These are phyloP conservation scores for Theodoxus fluviatilis DNA, from an alignment of 2,888 invertebrate species.

Conservation along the genomic window DNA sequence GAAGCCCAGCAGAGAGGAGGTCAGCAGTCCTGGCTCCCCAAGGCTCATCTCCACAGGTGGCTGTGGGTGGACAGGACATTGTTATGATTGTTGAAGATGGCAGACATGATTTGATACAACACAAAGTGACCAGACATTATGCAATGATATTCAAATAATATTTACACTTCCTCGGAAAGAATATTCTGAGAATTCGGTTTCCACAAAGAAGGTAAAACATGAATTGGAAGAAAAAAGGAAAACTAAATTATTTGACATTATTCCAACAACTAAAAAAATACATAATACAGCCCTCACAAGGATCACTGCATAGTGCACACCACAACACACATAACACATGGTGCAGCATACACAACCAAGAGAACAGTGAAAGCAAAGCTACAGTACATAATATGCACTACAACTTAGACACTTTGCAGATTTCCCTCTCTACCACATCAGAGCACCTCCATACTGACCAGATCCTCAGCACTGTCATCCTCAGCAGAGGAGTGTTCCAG, in stretches of 20 bases:
- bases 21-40: constrained; percentile 62
- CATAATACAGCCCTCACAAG: too few relatives aligned
- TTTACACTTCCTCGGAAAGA: not conserved
- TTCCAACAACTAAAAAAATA: too few relatives aligned
- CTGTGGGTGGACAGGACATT: constrained; percentile 34
- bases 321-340: too few relatives aligned
- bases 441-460: constrained; percentile 30
- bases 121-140: too few relatives aligned
- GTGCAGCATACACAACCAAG: too few relatives aligned
- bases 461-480: constrained; percentile 42
- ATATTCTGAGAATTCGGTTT: too few relatives aligned
- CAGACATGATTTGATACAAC: too few relatives aligned
- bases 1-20: constrained; percentile 62
- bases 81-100: too few relatives aligned
- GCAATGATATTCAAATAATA: too few relatives aligned
- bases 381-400: not conserved
- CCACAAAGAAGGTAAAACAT: not conserved
- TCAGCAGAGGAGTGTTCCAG: constrained; percentile 38
- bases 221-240: not conserved
- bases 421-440: constrained; percentile 33
- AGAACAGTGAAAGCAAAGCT: too few relatives aligned
- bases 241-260: too few relatives aligned
- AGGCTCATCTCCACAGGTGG: constrained; percentile 61
- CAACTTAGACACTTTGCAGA: constrained; percentile 36
- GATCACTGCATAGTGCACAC: too few relatives aligned